phyloP scores from a whole-genome alignment of 2,888 invertebrate species.

The Alentia gelatinosa region DNA sequence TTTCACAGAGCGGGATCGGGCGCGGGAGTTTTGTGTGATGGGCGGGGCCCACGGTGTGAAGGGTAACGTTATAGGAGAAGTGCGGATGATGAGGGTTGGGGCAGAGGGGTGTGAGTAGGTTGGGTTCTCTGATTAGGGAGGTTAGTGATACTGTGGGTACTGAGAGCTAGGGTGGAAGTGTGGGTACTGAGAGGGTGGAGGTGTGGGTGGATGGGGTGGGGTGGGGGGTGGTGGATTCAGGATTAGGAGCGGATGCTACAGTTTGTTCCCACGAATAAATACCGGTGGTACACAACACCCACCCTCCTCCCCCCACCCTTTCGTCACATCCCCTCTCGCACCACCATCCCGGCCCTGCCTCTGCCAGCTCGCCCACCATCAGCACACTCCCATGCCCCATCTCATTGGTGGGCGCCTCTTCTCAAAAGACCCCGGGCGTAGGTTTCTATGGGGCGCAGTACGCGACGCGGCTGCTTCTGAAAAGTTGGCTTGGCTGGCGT shows the following conservation, averaged over 20 bases:
- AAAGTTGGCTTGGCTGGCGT: not conserved
- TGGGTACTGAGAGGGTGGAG: not conserved
- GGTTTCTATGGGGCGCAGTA: not conserved
- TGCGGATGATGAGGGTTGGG: not conserved
- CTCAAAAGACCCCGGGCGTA: not conserved
- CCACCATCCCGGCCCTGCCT: too few relatives aligned
- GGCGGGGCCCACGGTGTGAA: not conserved
- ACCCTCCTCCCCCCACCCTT: too few relatives aligned
- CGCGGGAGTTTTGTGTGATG: not conserved
- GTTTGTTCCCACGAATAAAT: constrained; percentile 38
- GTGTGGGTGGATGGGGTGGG: too few relatives aligned
- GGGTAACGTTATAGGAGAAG: not conserved
- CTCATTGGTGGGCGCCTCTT: not conserved
- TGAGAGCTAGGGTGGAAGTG: not conserved
- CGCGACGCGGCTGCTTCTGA: not conserved
- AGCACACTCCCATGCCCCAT: too few relatives aligned
- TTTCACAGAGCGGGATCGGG: not conserved
- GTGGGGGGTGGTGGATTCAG: not conserved
- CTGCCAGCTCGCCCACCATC: not conserved
- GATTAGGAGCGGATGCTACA: not conserved
- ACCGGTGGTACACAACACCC: too few relatives aligned
- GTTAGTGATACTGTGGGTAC: not conserved
- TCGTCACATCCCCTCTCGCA: too few relatives aligned
- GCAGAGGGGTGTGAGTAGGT: not conserved
- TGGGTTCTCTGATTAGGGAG: not conserved